Evolutionary conservation across 2,797 vertebrate species (phyloP), one percentile per base, ranked within the genome.

Genomic region (Acomys russatus): DNA sequence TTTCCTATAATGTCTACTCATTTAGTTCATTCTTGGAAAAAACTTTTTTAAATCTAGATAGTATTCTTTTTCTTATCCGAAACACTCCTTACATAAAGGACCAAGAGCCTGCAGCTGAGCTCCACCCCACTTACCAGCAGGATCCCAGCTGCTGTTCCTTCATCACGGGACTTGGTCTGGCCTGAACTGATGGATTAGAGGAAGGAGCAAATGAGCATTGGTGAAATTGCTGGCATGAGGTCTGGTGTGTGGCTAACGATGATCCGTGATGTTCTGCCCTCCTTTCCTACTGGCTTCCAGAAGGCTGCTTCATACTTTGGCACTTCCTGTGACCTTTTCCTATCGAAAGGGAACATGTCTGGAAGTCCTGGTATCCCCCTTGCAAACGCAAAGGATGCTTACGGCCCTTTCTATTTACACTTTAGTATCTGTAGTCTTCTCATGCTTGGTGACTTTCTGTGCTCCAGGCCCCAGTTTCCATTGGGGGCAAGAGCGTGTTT

Each of bases 1-100:
- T 91, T 66, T 90, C 63, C 25, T 63, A 54, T 92, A 86, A 92
- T 56, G 86, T 44, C 25, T 25, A 33, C 70, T 79, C 61, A 3
- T 89, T 90, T 49, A 95, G 80, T 54, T 93, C 87, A 54, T 86
- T 90, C 88, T 93, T 8, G 18, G 61, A 77, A 44, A 44, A 44
- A 44, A 44, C 3, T 86, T 33, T 78, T 77, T 96, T 9, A 10
- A 59, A 64, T 89, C 38, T 70, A 77, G 71, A 49, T 59, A 44
- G 64, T 22, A 5, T 77, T 51, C 79, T 68, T 73, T 44, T 25
- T 88, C 85, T 77, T 63, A 70, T 90, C 77, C 30, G 10, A 92
- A 96, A 76, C 22, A 44, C 9, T 4, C 70, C 95, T 94, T 70
- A 63, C 80, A 85, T 30, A 92, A 64, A 94, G 66, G 87, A 82